phyloP scores from a whole-genome alignment of 2,888 invertebrate genomes.

The Zelleria hepariella region DNA sequence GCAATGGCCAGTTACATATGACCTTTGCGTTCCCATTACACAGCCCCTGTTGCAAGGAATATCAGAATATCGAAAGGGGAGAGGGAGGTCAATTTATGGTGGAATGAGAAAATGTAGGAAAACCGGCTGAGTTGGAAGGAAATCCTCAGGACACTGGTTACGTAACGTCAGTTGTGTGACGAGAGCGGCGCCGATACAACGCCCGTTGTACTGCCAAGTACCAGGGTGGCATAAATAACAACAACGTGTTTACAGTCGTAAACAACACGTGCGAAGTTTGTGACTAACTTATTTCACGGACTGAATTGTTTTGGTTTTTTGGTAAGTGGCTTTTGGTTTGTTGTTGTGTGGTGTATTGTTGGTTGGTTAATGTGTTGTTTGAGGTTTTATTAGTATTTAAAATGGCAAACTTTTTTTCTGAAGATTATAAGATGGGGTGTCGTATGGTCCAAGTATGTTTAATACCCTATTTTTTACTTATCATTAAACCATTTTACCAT shows the following conservation, averaged over 20 bases:
- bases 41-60: neutral
- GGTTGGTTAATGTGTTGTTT: neutral
- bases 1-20: conserved; percentile 25
- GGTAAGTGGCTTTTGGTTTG: conserved; percentile 8
- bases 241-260: conserved; percentile 65
- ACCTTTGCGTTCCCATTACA: conserved; percentile 18
- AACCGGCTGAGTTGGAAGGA: conserved; percentile 40
- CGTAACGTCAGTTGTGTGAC: conserved; percentile 60
- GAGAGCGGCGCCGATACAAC: conserved; percentile 37
- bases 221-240: conserved; percentile 57
- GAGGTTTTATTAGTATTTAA: neutral
- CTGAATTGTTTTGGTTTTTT: neutral
- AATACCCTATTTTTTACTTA: too few relatives aligned
- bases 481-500: too few relatives aligned
- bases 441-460: too few relatives aligned
- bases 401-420: too few relatives aligned
- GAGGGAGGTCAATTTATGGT: conserved; percentile 30
- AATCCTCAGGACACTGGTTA: conserved; percentile 49
- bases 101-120: conserved; percentile 38
- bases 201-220: conserved; percentile 23
- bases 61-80: conserved; percentile 12
- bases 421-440: neutral
- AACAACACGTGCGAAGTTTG: conserved; percentile 32
- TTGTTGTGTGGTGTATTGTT: neutral
- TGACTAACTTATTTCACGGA: neutral